A percentile compares a stretch with the other conserved stretches of the same genome.
These are phyloP conservation scores for Neoascia interrupta DNA, from an alignment of 2,888 invertebrate genomes.

Conservation along the genomic window DNA sequence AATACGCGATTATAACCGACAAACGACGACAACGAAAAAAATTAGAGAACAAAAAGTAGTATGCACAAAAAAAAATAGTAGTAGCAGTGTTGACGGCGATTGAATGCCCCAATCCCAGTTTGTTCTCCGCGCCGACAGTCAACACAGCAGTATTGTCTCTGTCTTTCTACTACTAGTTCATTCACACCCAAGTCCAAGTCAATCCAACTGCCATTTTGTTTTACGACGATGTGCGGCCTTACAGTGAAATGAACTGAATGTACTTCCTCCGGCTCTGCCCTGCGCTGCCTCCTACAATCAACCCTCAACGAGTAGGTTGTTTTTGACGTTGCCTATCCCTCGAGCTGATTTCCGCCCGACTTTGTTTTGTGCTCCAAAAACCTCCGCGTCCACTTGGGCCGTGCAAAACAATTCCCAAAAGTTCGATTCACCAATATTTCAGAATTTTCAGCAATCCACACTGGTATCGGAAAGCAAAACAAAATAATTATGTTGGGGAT, in stretches of 20 bases:
- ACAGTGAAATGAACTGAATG: conserved; percentile 43
- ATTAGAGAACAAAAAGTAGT: conserved; percentile 39
- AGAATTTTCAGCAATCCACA: conserved; percentile 42
- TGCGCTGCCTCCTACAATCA: conserved; percentile 23
- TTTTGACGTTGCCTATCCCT: not conserved
- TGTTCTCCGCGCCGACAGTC: conserved; percentile 55
- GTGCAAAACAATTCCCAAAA: not conserved
- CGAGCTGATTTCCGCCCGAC: not conserved
- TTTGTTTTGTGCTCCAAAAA: not conserved
- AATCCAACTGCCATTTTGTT: conserved; percentile 78
- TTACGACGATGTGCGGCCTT: conserved; percentile 71
- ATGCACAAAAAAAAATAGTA: conserved; percentile 41
- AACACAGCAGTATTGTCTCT: conserved; percentile 51
- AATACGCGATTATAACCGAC: conserved; percentile 30
- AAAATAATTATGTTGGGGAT: conserved; percentile 61
- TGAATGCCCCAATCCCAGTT: conserved; percentile 59
- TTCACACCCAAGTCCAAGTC: conserved; percentile 72
- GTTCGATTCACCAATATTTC: conserved; percentile 23
- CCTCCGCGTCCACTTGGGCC: not conserved
- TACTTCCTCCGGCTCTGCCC: conserved; percentile 15
- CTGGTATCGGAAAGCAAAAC: conserved; percentile 63
- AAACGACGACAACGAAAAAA: conserved; percentile 15
- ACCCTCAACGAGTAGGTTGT: conserved; percentile 1
- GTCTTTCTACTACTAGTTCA: conserved; percentile 71
- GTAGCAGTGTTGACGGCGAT: conserved; percentile 60